phyloP scores from a whole-genome alignment of 2,113 vertebrate species.

The Seriola dumerili region DNA sequence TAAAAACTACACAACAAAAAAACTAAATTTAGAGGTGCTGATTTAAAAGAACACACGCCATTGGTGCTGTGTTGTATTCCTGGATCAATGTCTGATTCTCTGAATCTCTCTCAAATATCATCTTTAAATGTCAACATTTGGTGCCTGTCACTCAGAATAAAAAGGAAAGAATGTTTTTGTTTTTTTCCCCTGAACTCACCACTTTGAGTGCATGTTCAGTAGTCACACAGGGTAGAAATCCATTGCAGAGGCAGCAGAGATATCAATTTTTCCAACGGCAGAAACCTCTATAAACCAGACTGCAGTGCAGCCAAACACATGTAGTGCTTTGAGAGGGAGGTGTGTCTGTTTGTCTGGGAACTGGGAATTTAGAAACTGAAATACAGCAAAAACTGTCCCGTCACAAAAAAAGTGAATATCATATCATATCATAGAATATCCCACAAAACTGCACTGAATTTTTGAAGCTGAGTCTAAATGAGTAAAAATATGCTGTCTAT shows the following conservation, averaged over 20 bases:
- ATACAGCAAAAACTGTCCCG: background rate
- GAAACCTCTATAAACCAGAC: background rate
- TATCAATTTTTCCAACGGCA: constrained; percentile 1
- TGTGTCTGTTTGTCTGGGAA: background rate
- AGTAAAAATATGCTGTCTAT: background rate
- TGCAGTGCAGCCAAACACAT: background rate
- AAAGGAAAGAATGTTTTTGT: background rate
- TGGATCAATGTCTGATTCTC: background rate
- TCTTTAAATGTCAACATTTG: background rate
- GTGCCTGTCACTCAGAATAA: background rate
- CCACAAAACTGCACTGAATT: background rate
- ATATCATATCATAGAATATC: background rate
- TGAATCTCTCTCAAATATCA: background rate
- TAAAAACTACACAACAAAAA: background rate
- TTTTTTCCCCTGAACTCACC: background rate
- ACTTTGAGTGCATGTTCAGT: background rate
- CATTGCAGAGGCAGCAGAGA: background rate
- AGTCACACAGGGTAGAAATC: background rate
- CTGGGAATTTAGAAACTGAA: background rate
- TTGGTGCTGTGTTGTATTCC: background rate
- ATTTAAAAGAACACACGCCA: background rate
- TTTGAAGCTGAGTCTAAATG: background rate
- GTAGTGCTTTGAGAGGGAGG: background rate
- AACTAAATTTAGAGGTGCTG: background rate
- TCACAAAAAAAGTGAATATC: background rate